These are phyloP conservation scores for Orthosia incerta DNA, from an alignment of 2,888 invertebrate species.

Conservation along the genomic window DNA sequence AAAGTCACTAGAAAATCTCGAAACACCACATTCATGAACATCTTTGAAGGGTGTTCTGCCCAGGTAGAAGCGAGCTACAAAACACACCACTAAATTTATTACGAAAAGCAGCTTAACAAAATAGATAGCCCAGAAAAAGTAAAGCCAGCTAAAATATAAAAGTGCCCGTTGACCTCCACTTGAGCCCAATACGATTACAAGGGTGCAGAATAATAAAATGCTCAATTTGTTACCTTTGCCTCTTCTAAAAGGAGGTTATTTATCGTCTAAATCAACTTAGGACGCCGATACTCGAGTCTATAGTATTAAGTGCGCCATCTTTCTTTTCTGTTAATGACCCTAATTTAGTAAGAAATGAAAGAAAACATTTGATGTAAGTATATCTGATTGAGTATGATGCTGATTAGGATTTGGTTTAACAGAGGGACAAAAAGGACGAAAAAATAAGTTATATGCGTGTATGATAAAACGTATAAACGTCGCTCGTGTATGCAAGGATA, in stretches of 20 bases:
- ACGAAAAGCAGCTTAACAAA: conserved; percentile 41
- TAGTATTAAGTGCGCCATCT: conserved; percentile 58
- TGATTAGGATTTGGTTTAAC: neutral
- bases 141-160: conserved; percentile 62
- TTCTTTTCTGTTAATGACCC: conserved; percentile 48
- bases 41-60: neutral
- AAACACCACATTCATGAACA: neutral
- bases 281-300: conserved; percentile 61
- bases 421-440: neutral
- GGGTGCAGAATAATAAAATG: conserved; percentile 85
- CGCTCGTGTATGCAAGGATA: no score
- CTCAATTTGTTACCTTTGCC: conserved; percentile 84
- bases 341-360: conserved; percentile 16
- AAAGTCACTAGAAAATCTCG: neutral
- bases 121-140: conserved; percentile 37
- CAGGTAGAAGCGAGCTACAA: neutral
- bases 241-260: conserved; percentile 76
- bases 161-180: conserved; percentile 70
- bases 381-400: neutral
- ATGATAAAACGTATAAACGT: no score
- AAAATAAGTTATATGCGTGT: no score
- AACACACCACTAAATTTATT: conserved; percentile 32
- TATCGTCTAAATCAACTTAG: conserved; percentile 77
- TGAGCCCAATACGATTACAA: conserved; percentile 80
- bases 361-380: neutral